A percentile compares a stretch with the other conserved stretches of the same genome.
Evolutionary conservation across 2,888 invertebrate genomes (phyloP).

Genomic region (Cetonia aurata): DNA sequence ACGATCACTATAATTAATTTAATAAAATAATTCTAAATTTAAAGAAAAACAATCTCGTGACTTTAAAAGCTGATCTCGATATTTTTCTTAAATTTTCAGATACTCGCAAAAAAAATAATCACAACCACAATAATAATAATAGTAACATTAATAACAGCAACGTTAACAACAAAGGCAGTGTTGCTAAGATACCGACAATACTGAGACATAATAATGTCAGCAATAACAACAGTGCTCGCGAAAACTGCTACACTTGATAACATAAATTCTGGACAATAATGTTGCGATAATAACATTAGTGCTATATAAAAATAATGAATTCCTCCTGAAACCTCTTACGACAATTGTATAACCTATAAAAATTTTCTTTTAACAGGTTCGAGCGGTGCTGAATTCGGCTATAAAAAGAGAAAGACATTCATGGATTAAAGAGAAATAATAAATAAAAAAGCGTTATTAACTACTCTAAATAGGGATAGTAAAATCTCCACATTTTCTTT

Average conservation of each 20-base stretch:
- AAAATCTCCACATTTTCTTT: too few relatives aligned
- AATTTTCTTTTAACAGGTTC: conserved; percentile 34
- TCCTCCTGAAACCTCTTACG: too few relatives aligned
- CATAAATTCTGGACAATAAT: neutral
- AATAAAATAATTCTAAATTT: neutral
- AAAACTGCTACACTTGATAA: conserved; percentile 20
- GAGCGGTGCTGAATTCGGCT: conserved; percentile 32
- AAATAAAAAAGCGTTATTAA: conserved; percentile 1
- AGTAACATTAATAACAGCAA: neutral
- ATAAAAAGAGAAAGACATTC: conserved; percentile 37
- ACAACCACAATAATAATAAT: conserved; percentile 2
- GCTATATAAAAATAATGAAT: too few relatives aligned
- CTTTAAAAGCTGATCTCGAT: neutral
- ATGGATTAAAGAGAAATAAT: conserved; percentile 28
- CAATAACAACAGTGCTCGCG: conserved; percentile 15
- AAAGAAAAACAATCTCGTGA: neutral
- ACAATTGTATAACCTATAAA: conserved; percentile 15
- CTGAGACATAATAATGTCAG: conserved; percentile 7
- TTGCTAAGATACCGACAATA: conserved; percentile 7
- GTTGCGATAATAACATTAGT: neutral
- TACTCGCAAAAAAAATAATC: conserved; percentile 28
- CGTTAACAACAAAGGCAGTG: neutral
- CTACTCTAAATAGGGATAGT: too few relatives aligned
- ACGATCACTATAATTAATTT: neutral
- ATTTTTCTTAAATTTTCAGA: conserved; percentile 31